These are phyloP conservation scores for Oceanites oceanicus DNA, from an alignment of 2,113 vertebrate genomes.

Conservation along the genomic window DNA sequence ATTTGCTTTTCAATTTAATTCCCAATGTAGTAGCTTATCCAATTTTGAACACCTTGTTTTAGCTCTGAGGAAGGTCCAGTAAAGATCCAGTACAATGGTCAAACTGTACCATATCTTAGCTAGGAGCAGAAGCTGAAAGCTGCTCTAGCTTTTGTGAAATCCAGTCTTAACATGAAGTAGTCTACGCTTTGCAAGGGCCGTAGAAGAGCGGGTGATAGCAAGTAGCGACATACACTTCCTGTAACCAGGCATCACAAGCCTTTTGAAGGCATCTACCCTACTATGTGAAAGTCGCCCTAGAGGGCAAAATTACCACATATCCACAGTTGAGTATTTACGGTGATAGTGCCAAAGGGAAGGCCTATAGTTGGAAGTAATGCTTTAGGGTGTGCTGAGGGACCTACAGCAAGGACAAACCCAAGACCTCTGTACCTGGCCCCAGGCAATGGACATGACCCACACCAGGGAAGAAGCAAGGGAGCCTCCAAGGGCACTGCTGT, in stretches of 20 bases:
- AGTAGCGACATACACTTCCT: background rate
- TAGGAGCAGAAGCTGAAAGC: background rate
- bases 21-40: background rate
- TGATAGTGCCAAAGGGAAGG: background rate
- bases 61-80: background rate
- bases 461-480: background rate
- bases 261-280: background rate
- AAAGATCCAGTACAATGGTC: background rate
- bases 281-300: background rate
- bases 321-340: background rate
- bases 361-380: background rate
- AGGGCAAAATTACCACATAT: background rate
- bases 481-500: background rate
- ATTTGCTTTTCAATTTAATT: background rate
- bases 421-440: background rate
- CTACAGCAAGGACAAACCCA: background rate
- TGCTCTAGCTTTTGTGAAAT: background rate
- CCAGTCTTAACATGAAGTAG: background rate
- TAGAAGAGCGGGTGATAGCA: background rate
- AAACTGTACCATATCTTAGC: background rate
- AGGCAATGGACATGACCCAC: background rate
- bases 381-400: background rate
- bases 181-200: background rate
- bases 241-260: rapidly evolving
- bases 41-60: background rate